Evolutionary conservation across 2,888 invertebrate species (phyloP).

Genomic region (Tenthredo distinguenda): DNA sequence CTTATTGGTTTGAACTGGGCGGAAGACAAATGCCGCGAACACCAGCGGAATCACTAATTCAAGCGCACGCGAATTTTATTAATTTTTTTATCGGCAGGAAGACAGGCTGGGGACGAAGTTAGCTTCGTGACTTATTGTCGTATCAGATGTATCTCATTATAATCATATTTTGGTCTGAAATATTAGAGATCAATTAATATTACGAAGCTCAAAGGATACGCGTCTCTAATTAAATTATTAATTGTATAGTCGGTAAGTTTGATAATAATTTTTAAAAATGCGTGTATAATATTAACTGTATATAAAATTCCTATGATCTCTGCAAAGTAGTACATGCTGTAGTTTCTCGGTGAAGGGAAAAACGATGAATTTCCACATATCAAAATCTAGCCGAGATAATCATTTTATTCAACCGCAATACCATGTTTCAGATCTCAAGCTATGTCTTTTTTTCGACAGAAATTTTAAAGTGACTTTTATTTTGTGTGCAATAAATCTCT

Average conservation of each 20-base stretch:
- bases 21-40: conserved; percentile 38
- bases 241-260: neutral
- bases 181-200: neutral
- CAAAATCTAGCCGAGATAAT: neutral
- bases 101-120: conserved; percentile 21
- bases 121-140: neutral
- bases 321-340: neutral
- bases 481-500: conserved; percentile 31
- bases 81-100: neutral
- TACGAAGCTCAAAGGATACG: neutral
- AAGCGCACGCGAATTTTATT: conserved; percentile 35
- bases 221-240: neutral
- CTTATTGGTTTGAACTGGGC: conserved; percentile 17
- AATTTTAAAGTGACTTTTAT: conserved; percentile 3
- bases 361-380: neutral
- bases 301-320: neutral
- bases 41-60: conserved; percentile 25
- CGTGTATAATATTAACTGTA: neutral
- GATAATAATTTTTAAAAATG: neutral
- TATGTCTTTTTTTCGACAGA: neutral
- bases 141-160: neutral
- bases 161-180: neutral
- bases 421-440: neutral
- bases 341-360: neutral
- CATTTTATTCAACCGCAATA: neutral